phyloP scores from a whole-genome alignment of 2,888 invertebrate genomes.

The Apodemia hepburni region DNA sequence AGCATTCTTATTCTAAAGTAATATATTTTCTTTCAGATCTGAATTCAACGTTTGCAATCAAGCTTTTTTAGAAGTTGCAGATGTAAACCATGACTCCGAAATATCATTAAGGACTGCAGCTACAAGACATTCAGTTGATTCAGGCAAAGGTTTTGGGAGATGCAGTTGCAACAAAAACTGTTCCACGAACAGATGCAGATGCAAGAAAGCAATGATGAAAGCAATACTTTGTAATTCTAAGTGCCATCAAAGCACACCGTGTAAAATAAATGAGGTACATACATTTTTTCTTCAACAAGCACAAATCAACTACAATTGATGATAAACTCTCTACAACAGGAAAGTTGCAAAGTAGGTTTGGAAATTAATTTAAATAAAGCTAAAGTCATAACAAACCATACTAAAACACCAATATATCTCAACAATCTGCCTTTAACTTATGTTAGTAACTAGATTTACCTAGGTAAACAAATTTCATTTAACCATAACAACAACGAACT shows the following conservation, averaged over 20 bases:
- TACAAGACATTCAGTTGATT: too few species aligned
- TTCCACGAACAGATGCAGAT: neutral
- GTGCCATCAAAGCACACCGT: slow-evolving; percentile 5
- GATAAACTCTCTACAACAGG: too few species aligned
- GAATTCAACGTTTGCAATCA: too few species aligned
- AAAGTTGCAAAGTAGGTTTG: slow-evolving; percentile 2
- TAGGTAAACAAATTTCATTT: too few species aligned
- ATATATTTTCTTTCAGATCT: too few species aligned
- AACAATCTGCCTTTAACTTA: too few species aligned
- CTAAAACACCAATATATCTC: too few species aligned
- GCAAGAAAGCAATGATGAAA: slow-evolving; percentile 12
- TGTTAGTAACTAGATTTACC: too few species aligned
- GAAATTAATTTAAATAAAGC: slow-evolving; percentile 30
- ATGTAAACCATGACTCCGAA: slow-evolving; percentile 7
- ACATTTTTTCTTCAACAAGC: too few species aligned
- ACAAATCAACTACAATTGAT: too few species aligned
- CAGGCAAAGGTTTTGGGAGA: neutral
- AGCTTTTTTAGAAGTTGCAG: neutral
- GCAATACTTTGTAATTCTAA: slow-evolving; percentile 14
- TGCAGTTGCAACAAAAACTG: neutral
- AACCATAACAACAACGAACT: too few species aligned
- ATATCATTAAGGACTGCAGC: slow-evolving; percentile 2
- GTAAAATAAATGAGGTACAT: too few species aligned
- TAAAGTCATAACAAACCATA: slow-evolving; percentile 28
- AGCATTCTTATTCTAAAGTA: neutral